Base-by-base conservation (phyloP, 2,888 invertebrate species). In the Hydropsyche betteni region DNA sequence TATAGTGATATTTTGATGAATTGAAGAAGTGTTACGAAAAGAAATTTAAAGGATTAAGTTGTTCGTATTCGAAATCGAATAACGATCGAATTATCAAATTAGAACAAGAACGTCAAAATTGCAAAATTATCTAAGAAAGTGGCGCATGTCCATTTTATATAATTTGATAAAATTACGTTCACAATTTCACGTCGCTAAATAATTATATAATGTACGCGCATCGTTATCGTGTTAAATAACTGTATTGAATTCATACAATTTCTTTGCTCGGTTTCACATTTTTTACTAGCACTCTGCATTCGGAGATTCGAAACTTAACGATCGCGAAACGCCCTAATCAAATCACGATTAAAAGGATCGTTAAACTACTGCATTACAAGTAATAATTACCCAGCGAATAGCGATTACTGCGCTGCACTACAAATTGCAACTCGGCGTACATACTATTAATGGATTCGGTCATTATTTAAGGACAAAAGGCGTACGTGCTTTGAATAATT, bases 401-500 rank as follows among this genome's bases (percentile, higher is more conserved):
- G 53, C 53, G 64, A 64, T 55, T 55, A 55, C 16, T 55, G 36
- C n/a, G 34, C 34, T 4, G 36, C 36, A 36, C 34, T 64, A 36
- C 34, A 64, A 64, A 64, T 64, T 64, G 34, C 36, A 36, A 44
- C 44, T 14, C 16, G 58, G 58, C 5, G 34, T 12, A 64, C 33
- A 36, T 4, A 55, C 55, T 55, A 33, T 64, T 64, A 64, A 36
- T 36, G 64, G 64, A 33, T 64, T 64, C 64, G 36, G 36, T 64
- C 64, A 36, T 64, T 64, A 64, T 64, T 64, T 64, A 64, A 64
- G 36, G 64, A 64, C 34, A 33, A 33, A 64, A 64, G 34, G 34
- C 36, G n/a, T 36, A 64, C 36, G 36, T 64, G 64, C 36, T 24
- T 64, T 36, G 64, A 64, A 64, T 64, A 64, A 34, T 64, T n/a